Evolutionary conservation across 2,888 invertebrate species (phyloP).

Genomic region (Chymomyza fuscimana): DNA sequence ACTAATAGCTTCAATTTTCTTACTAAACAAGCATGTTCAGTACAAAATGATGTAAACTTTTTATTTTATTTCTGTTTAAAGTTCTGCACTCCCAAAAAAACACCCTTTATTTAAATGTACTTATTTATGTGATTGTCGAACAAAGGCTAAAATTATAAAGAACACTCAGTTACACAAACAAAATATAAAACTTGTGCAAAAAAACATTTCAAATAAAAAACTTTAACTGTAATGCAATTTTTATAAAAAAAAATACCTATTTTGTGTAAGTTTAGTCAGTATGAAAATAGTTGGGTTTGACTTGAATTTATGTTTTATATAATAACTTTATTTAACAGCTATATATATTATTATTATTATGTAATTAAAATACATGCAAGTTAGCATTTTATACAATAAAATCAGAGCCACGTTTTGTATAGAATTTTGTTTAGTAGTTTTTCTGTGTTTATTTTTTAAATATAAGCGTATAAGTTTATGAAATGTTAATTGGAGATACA

Average conservation of each 20-base stretch:
- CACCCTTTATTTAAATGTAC: background rate
- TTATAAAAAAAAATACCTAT: no score
- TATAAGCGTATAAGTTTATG: slow-evolving; percentile 50
- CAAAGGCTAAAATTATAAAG: slow-evolving; percentile 53
- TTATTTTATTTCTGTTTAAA: no score
- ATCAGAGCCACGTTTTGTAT: background rate
- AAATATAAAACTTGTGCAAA: background rate
- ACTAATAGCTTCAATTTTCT: no score
- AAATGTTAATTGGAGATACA: slow-evolving; percentile 20
- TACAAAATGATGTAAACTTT: no score
- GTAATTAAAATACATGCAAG: background rate
- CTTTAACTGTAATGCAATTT: no score
- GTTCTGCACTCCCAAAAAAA: no score
- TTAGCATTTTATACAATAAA: background rate
- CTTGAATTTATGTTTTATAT: background rate
- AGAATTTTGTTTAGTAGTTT: background rate
- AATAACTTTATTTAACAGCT: background rate
- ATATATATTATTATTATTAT: background rate
- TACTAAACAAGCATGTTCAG: no score
- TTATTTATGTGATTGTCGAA: slow-evolving; percentile 36
- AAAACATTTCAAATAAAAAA: background rate
- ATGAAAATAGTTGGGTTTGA: slow-evolving; percentile 50
- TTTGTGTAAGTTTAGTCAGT: slow-evolving; percentile 37
- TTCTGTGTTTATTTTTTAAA: slow-evolving; percentile 5
- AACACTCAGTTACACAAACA: slow-evolving; percentile 41